Evolutionary conservation across 2,888 invertebrate genomes (phyloP).

Genomic region (Aphelenchoides bicaudatus): DNA sequence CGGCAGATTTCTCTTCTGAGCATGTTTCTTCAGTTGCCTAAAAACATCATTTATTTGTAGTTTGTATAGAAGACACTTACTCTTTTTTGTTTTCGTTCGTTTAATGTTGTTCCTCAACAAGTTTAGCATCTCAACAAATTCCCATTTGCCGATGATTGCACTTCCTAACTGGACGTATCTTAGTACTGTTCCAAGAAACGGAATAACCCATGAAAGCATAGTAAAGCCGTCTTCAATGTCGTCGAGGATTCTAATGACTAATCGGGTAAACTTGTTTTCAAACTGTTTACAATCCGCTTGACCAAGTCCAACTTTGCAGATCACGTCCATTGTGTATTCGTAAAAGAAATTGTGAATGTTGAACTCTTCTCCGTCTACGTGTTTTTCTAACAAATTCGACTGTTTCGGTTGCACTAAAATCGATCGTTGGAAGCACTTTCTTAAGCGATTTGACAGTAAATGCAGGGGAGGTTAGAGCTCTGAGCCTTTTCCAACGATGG

Average conservation of each 20-base stretch:
- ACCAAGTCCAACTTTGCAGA: slow-evolving; percentile 64
- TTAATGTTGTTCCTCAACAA: slow-evolving; percentile 19
- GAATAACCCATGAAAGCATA: slow-evolving; percentile 11
- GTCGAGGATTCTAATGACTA: slow-evolving; percentile 38
- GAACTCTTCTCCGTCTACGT: too few relatives aligned
- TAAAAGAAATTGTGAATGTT: background rate
- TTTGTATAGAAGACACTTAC: slow-evolving; percentile 17
- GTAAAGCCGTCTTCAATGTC: slow-evolving; percentile 9
- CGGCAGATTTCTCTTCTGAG: slow-evolving; percentile 19
- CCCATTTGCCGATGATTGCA: slow-evolving; percentile 16
- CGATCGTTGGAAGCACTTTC: background rate
- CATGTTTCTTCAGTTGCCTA: slow-evolving; percentile 11
- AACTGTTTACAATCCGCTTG: slow-evolving; percentile 28
- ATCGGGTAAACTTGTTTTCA: slow-evolving; percentile 60
- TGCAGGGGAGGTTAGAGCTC: slow-evolving; percentile 63
- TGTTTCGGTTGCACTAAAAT: background rate
- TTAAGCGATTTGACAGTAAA: too few relatives aligned
- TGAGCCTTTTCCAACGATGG: slow-evolving; percentile 65
- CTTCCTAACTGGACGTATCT: background rate
- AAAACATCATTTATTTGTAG: slow-evolving; percentile 9
- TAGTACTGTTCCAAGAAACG: background rate
- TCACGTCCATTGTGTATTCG: slow-evolving; percentile 62
- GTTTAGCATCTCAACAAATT: slow-evolving; percentile 18
- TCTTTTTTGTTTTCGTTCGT: slow-evolving; percentile 19
- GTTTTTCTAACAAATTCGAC: background rate